A percentile compares a stretch with the other conserved stretches of the same genome.
These are phyloP conservation scores for Augochlorella aurata DNA, from an alignment of 2,888 invertebrate species.

Conservation along the genomic window DNA sequence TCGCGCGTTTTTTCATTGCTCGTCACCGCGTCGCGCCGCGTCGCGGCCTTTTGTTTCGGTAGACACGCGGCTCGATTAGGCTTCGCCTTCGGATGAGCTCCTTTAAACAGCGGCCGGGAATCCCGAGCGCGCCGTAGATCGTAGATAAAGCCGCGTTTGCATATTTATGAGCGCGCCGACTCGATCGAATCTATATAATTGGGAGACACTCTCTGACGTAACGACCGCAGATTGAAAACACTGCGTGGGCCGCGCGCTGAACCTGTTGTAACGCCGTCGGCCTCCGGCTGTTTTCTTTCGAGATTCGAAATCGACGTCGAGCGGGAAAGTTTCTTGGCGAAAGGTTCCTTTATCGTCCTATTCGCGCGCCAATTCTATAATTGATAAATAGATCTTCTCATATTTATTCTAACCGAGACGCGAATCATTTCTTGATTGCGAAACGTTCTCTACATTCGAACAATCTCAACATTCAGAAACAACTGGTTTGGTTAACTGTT, in stretches of 20 bases:
- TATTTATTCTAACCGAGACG: too few relatives aligned
- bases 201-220: conserved; percentile 29
- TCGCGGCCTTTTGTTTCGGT: background rate
- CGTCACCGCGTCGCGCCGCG: background rate
- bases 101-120: conserved; percentile 13
- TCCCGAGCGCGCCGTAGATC: conserved; percentile 4
- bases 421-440: too few relatives aligned
- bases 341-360: background rate
- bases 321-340: background rate
- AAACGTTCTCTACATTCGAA: too few relatives aligned
- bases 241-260: background rate
- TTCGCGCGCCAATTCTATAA: too few relatives aligned
- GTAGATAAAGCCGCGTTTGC: conserved; percentile 25
- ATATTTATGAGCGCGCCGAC: conserved; percentile 34
- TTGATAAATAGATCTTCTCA: too few relatives aligned
- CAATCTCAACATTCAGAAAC: too few relatives aligned
- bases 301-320: background rate
- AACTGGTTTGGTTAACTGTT: too few relatives aligned
- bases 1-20: conserved; percentile 11
- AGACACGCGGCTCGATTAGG: conserved; percentile 27
- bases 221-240: conserved; percentile 16
- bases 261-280: background rate
- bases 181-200: conserved; percentile 39
- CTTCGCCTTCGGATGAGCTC: conserved; percentile 34
- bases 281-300: background rate